phyloP scores from a whole-genome alignment of 2,797 vertebrate species.

The Coregonus sp. region DNA sequence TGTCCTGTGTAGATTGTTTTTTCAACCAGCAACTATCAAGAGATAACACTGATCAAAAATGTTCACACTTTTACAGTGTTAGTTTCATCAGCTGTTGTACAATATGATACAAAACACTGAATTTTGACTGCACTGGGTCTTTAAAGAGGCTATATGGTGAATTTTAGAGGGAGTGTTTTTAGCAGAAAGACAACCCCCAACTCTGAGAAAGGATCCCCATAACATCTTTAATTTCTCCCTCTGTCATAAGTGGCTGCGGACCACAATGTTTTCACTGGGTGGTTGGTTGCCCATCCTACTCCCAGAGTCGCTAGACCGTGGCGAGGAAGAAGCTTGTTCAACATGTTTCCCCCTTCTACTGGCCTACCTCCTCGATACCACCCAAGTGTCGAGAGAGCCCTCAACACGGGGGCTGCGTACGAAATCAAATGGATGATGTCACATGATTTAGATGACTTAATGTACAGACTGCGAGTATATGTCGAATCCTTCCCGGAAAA shows the following conservation, averaged over 20 bases:
- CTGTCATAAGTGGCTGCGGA: constrained; percentile 77
- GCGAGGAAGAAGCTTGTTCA: constrained; percentile 78
- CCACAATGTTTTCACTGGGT: constrained; percentile 79
- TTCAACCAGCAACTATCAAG: no score
- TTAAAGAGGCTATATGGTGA: neutral
- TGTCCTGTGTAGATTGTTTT: no score
- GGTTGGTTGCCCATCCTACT: constrained; percentile 76
- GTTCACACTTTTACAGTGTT: no score
- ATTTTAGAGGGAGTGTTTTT: constrained; percentile 23
- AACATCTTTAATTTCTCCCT: constrained; percentile 64
- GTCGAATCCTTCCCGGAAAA: constrained; percentile 40
- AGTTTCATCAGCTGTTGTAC: no score
- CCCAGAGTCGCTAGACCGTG: constrained; percentile 73
- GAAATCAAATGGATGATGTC: constrained; percentile 70
- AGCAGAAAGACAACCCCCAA: constrained; percentile 8
- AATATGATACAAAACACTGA: no score
- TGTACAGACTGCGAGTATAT: constrained; percentile 58
- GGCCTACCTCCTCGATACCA: constrained; percentile 71
- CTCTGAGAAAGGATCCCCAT: constrained; percentile 9
- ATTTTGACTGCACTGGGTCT: no score
- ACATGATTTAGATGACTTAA: constrained; percentile 74
- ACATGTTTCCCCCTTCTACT: constrained; percentile 76
- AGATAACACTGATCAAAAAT: no score
- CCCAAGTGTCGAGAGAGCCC: constrained; percentile 71
- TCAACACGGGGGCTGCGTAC: constrained; percentile 53